Evolutionary conservation across 2,888 invertebrate genomes (phyloP).

Genomic region (Synanthedon vespiformis): DNA sequence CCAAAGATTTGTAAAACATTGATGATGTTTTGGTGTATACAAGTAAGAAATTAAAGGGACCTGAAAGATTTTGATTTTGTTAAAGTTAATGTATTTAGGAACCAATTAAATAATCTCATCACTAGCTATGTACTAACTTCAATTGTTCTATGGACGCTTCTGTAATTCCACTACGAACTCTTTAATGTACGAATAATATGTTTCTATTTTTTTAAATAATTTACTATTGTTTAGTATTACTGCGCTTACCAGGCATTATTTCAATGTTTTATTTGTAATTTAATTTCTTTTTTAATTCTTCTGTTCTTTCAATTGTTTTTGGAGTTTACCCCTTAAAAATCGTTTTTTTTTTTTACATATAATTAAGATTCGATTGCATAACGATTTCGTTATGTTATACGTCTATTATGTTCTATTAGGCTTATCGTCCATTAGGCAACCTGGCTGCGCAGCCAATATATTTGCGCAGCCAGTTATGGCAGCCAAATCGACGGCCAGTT

Average conservation of each 20-base stretch:
- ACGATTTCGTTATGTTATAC: too few relatives aligned
- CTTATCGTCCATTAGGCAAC: too few relatives aligned
- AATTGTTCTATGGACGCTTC: slow-evolving; percentile 39
- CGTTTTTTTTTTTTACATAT: too few relatives aligned
- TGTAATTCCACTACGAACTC: slow-evolving; percentile 40
- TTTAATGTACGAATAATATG: slow-evolving; percentile 20
- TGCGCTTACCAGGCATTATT: slow-evolving; percentile 40
- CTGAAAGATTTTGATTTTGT: slow-evolving; percentile 63
- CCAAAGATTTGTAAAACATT: slow-evolving; percentile 67
- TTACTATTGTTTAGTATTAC: slow-evolving; percentile 45
- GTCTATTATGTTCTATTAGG: too few relatives aligned
- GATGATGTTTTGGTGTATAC: slow-evolving; percentile 62
- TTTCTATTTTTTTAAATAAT: slow-evolving; percentile 52
- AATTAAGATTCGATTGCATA: too few relatives aligned
- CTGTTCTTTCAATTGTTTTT: slow-evolving; percentile 30
- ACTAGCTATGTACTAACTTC: slow-evolving; percentile 49
- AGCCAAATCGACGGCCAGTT: too few relatives aligned
- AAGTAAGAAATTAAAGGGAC: slow-evolving; percentile 69
- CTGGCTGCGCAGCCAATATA: too few relatives aligned
- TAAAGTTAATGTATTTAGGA: slow-evolving; percentile 59
- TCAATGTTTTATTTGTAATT: slow-evolving; percentile 15
- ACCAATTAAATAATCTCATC: slow-evolving; percentile 67
- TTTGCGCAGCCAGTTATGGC: too few relatives aligned
- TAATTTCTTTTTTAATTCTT: slow-evolving; percentile 6
- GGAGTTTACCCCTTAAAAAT: too few relatives aligned